These are phyloP conservation scores for Natrix natrix DNA, from an alignment of 2,797 vertebrate species.

Conservation along the genomic window DNA sequence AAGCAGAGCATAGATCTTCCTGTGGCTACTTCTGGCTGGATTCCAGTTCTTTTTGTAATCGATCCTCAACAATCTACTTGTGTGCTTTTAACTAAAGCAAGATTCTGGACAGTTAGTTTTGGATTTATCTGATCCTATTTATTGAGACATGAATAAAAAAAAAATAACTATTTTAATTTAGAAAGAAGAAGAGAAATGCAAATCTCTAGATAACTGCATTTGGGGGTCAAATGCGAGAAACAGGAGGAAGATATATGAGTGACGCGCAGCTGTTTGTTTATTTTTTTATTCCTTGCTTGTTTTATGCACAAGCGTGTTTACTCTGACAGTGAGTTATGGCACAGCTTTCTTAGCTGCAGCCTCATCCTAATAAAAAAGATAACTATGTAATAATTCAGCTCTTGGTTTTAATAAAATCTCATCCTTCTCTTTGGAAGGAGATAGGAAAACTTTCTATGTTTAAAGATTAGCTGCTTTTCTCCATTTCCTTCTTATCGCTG, in stretches of 20 bases:
- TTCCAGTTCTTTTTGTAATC: not conserved
- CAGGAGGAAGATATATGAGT: constrained; percentile 27
- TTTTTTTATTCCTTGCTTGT: constrained; percentile 51
- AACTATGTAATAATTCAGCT: constrained; percentile 67
- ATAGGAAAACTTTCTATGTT: constrained; percentile 57
- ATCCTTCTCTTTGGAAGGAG: constrained; percentile 51
- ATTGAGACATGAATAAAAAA: fast-evolving
- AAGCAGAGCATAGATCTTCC: not conserved
- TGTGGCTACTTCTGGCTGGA: not conserved
- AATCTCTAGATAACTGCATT: constrained; percentile 6
- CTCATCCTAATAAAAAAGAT: constrained; percentile 68
- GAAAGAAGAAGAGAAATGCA: fast-evolving
- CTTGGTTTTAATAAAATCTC: constrained; percentile 66
- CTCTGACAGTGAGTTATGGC: constrained; percentile 63
- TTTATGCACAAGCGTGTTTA: constrained; percentile 49
- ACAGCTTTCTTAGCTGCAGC: constrained; percentile 50
- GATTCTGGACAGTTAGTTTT: not conserved
- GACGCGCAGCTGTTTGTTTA: constrained; percentile 21
- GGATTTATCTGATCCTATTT: not conserved
- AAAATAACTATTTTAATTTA: constrained; percentile 25
- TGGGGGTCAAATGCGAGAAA: not conserved
- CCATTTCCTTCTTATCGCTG: constrained; percentile 50
- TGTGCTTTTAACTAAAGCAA: not conserved
- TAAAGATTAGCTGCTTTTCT: constrained; percentile 43
- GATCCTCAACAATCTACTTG: not conserved